Evolutionary conservation across 2,797 vertebrate species (phyloP).

Genomic region (Champsocephalus esox): DNA sequence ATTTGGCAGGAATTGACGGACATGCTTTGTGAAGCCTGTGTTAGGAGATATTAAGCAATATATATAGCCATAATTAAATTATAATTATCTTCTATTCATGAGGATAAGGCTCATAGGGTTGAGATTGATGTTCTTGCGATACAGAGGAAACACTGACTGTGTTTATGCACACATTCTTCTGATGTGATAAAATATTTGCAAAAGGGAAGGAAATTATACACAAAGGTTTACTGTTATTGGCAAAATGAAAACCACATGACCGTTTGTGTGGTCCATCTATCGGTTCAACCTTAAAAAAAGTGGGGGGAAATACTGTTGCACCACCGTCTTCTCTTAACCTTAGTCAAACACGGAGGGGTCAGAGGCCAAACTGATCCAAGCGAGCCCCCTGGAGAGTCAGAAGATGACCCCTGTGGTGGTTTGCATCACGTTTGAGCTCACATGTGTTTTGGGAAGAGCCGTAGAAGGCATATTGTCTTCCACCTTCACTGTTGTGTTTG

Average conservation of each 20-base stretch:
- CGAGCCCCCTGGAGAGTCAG: background rate
- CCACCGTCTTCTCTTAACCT: slow-evolving; percentile 22
- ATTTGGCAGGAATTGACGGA: background rate
- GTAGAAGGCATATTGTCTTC: slow-evolving; percentile 23
- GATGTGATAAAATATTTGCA: background rate
- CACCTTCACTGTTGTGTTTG: slow-evolving; percentile 43
- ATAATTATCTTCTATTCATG: background rate
- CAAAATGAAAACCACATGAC: background rate
- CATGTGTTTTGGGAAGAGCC: slow-evolving; percentile 56
- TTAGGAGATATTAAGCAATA: background rate
- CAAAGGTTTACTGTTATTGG: background rate
- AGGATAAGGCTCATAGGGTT: background rate
- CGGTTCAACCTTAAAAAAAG: background rate
- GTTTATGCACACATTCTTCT: too few species aligned
- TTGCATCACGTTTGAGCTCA: slow-evolving; percentile 28
- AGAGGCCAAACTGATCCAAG: slow-evolving; percentile 22
- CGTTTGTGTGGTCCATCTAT: background rate
- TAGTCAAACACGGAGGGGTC: slow-evolving; percentile 38
- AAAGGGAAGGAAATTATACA: background rate
- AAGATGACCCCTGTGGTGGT: slow-evolving; percentile 24
- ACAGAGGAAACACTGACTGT: background rate
- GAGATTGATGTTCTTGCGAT: background rate
- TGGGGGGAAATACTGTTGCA: slow-evolving; percentile 8
- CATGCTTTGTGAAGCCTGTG: background rate
- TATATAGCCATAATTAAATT: too few species aligned